Evolutionary conservation across 2,797 vertebrate species (phyloP).

Genomic region (Acanthopagrus latus): DNA sequence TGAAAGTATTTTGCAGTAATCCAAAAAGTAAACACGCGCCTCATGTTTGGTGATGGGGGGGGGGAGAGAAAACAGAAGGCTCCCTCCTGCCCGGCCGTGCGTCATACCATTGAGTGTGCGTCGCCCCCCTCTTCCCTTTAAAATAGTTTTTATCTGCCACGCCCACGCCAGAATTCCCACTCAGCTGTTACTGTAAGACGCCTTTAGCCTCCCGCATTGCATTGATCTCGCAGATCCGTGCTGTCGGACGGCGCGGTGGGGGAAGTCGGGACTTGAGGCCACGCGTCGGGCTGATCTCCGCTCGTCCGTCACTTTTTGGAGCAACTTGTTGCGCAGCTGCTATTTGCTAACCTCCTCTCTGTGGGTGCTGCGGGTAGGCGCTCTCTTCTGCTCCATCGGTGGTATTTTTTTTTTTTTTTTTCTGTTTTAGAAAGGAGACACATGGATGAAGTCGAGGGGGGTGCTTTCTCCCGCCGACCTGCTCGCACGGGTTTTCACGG

Average conservation of each 20-base stretch:
- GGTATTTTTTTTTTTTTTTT: neutral
- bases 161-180: slow-evolving; percentile 68
- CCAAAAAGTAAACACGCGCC: slow-evolving; percentile 59
- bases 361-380: slow-evolving; percentile 12
- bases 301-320: slow-evolving; percentile 40
- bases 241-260: neutral
- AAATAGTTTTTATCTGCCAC: slow-evolving; percentile 74
- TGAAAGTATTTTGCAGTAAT: slow-evolving; percentile 35
- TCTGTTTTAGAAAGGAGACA: slow-evolving; percentile 1
- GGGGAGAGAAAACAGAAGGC: neutral
- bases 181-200: slow-evolving; percentile 72
- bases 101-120: slow-evolving; percentile 44
- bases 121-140: slow-evolving; percentile 60
- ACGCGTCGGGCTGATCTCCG: slow-evolving; percentile 11
- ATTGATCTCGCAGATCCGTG: slow-evolving; percentile 46
- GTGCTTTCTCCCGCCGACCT: neutral
- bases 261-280: neutral
- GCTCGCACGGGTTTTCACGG: neutral
- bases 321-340: slow-evolving; percentile 81
- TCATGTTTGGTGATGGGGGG: slow-evolving; percentile 13
- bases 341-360: slow-evolving; percentile 63
- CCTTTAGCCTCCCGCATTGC: slow-evolving; percentile 50
- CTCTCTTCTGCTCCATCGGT: neutral
- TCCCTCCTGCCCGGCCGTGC: slow-evolving; percentile 32
- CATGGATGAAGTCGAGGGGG: slow-evolving; percentile 6